These are phyloP conservation scores for Drosophila neonasuta DNA, from an alignment of 2,888 invertebrate species.

Conservation along the genomic window DNA sequence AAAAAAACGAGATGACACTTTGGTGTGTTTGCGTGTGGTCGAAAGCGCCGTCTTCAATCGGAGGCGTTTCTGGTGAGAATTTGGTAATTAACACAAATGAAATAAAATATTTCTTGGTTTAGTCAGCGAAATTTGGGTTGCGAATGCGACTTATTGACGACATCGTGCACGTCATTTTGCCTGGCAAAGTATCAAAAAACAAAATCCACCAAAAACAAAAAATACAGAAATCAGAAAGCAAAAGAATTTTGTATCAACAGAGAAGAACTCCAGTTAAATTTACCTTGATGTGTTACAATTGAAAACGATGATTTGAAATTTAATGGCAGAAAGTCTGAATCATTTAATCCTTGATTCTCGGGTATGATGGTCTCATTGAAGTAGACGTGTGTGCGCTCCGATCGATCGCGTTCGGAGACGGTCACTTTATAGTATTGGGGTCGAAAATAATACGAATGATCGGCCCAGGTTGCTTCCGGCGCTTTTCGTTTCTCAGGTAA, in stretches of 20 bases:
- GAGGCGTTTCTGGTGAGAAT: conserved; percentile 52
- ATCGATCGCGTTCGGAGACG: conserved; percentile 83
- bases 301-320: conserved; percentile 82
- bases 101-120: conserved; percentile 56
- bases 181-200: conserved; percentile 63
- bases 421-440: conserved; percentile 82
- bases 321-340: conserved; percentile 81
- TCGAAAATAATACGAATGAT: conserved; percentile 81
- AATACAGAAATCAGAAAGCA: neutral
- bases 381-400: conserved; percentile 80
- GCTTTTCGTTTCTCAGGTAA: conserved; percentile 78
- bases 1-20: neutral
- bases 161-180: conserved; percentile 57
- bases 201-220: neutral
- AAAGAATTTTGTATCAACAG: conserved; percentile 1
- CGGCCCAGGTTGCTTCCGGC: conserved; percentile 84
- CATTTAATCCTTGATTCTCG: conserved; percentile 80
- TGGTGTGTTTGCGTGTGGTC: conserved; percentile 35
- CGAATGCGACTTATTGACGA: conserved; percentile 45
- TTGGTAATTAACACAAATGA: conserved; percentile 70
- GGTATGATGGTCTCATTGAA: conserved; percentile 81
- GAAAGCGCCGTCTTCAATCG: conserved; percentile 46
- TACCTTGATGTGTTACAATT: conserved; percentile 83
- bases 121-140: conserved; percentile 53
- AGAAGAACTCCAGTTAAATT: conserved; percentile 36